Conservation (phyloP, 2,113 vertebrate species). For the Shinisaurus crocodilurus region DNA sequence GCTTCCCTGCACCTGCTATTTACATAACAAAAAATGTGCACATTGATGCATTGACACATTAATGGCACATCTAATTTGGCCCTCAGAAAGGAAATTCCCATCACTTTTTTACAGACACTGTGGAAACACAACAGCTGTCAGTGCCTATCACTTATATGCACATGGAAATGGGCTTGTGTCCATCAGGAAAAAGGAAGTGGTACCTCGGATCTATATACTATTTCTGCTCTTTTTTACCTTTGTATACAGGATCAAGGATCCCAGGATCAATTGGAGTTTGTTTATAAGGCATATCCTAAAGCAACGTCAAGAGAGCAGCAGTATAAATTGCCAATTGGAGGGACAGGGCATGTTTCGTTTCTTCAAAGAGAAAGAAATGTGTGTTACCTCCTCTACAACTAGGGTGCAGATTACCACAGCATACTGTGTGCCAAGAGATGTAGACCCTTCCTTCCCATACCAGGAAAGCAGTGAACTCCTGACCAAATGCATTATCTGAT, state of each 20-base stretch:
- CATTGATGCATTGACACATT: neutral
- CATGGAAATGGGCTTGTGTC: neutral
- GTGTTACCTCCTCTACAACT: neutral
- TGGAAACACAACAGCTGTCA: neutral
- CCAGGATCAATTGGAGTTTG: neutral
- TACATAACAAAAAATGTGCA: neutral
- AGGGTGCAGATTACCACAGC: neutral
- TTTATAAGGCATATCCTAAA: neutral
- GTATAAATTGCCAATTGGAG: neutral
- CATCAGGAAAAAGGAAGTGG: neutral
- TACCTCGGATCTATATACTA: neutral
- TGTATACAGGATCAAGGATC: neutral
- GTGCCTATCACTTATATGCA: neutral
- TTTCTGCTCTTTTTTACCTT: neutral
- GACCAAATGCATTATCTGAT: neutral
- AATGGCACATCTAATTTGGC: neutral
- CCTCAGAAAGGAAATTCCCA: neutral
- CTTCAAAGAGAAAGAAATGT: neutral
- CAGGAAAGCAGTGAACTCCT: neutral
- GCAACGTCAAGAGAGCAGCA: neutral
- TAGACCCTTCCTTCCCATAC: neutral
- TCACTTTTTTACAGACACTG: neutral
- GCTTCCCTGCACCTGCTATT: neutral
- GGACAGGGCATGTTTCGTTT: neutral
- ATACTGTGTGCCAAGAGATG: neutral